phyloP scores from a whole-genome alignment of 1,140 invertebrate species.

The Venturia canescens region DNA sequence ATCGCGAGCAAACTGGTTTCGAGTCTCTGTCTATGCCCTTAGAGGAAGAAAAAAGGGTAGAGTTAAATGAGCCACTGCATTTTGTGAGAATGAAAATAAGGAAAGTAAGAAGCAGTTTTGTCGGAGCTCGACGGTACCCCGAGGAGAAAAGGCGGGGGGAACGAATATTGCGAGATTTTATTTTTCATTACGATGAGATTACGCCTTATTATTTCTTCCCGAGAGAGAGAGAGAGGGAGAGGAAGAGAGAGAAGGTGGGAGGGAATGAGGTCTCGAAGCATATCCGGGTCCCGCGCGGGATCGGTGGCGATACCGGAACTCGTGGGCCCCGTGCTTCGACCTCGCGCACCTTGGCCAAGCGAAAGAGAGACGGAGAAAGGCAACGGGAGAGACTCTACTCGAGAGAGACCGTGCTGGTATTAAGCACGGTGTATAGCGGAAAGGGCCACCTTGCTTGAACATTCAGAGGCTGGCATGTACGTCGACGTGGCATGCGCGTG shows the following conservation, averaged over 20 bases:
- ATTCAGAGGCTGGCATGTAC: neutral
- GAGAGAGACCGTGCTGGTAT: conserved; percentile 6
- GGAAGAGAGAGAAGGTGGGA: neutral
- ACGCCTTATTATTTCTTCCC: conserved; percentile 9
- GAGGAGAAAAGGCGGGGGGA: neutral
- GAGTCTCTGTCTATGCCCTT: neutral
- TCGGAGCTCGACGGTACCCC: neutral
- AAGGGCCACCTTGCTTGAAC: conserved; percentile 21
- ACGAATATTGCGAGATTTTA: neutral
- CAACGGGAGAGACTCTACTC: conserved; percentile 6
- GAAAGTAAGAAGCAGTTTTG: neutral
- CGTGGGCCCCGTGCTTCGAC: conserved; percentile 19
- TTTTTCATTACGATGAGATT: neutral
- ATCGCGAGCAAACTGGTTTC: neutral
- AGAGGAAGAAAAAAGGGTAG: neutral
- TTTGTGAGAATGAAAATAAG: neutral
- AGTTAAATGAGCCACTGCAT: neutral
- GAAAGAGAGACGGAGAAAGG: conserved; percentile 13
- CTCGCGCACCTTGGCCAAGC: conserved; percentile 2
- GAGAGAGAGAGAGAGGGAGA: neutral
- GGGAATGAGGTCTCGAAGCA: conserved; percentile 16
- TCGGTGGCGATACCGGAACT: conserved; percentile 33
- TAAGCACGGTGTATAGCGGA: conserved; percentile 1
- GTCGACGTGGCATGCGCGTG: neutral
- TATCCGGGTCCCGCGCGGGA: conserved; percentile 22